Percentiles rank a stretch among this genome's conserved stretches.
Conservation (phyloP, 2,888 invertebrate genomes). For the Tanytarsus gracilentus region DNA sequence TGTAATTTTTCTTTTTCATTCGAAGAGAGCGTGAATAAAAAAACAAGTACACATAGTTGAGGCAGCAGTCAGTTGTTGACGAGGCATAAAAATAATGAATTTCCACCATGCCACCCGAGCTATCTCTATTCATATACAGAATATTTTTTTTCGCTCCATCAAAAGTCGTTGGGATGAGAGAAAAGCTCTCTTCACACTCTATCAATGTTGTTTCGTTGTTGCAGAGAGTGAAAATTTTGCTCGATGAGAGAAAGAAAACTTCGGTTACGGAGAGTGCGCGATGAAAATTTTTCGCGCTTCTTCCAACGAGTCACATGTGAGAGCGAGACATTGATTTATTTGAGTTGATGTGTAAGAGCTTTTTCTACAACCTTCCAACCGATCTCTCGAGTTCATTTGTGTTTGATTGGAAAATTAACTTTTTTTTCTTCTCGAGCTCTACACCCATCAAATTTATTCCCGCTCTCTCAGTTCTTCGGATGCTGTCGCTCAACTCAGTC, state of each 20-base stretch:
- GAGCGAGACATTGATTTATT: slow-evolving; percentile 25
- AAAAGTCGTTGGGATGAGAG: too few relatives aligned
- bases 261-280: slow-evolving; percentile 20
- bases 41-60: not conserved
- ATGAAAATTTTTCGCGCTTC: not conserved
- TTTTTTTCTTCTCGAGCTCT: too few relatives aligned
- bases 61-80: slow-evolving; percentile 8
- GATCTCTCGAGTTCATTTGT: not conserved
- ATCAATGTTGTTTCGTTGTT: slow-evolving; percentile 20
- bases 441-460: slow-evolving; percentile 4
- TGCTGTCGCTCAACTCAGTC: slow-evolving; percentile 22
- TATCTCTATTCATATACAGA: too few relatives aligned
- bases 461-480: slow-evolving; percentile 25
- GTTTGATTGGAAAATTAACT: not conserved
- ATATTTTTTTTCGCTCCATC: too few relatives aligned
- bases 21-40: too few relatives aligned
- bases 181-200: too few relatives aligned
- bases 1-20: too few relatives aligned
- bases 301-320: slow-evolving; percentile 26
- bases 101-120: not conserved
- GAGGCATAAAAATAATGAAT: slow-evolving; percentile 15
- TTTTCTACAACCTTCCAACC: not conserved
- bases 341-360: not conserved
- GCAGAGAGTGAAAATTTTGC: slow-evolving; percentile 4
- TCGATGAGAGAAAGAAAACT: too few relatives aligned